Conservation (phyloP, 1,140 invertebrate genomes). For the Philaenus spumarius region DNA sequence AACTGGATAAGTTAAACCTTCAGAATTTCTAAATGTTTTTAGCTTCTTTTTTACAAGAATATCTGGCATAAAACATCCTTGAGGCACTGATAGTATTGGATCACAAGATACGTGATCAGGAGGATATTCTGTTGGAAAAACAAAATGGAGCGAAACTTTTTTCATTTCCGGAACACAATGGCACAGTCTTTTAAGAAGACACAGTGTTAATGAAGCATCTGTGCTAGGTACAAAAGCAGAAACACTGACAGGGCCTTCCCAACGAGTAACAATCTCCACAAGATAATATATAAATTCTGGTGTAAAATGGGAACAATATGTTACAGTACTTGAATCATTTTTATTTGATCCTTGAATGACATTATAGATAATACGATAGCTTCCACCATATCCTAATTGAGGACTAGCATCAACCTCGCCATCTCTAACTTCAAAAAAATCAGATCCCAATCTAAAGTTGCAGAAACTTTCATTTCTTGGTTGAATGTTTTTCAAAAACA, state of each 20-base stretch:
- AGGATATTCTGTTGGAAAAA: slow-evolving; percentile 47
- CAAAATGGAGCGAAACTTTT: slow-evolving; percentile 62
- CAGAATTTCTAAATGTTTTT: slow-evolving; percentile 19
- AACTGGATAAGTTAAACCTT: slow-evolving; percentile 57
- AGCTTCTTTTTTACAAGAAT: slow-evolving; percentile 12
- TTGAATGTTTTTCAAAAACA: slow-evolving; percentile 28
- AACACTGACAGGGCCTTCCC: slow-evolving; percentile 68
- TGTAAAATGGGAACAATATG: slow-evolving; percentile 66
- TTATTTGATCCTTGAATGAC: slow-evolving; percentile 43
- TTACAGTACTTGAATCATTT: slow-evolving; percentile 43
- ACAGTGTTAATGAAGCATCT: slow-evolving; percentile 54
- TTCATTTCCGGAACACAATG: slow-evolving; percentile 56
- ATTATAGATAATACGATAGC: slow-evolving; percentile 59
- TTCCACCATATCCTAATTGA: slow-evolving; percentile 46
- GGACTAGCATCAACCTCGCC: slow-evolving; percentile 44
- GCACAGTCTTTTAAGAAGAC: slow-evolving; percentile 53
- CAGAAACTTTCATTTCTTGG: slow-evolving; percentile 51
- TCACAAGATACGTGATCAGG: slow-evolving; percentile 26
- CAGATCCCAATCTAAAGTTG: slow-evolving; percentile 52
- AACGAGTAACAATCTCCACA: slow-evolving; percentile 56
- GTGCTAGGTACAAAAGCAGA: slow-evolving; percentile 61
- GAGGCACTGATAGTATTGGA: slow-evolving; percentile 2
- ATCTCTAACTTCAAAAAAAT: slow-evolving; percentile 44
- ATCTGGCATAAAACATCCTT: slow-evolving; percentile 18
- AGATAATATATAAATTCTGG: slow-evolving; percentile 65